Percentiles rank a stretch among this genome's conserved stretches.
Conservation (phyloP, 2,113 vertebrate genomes). For the Datnioides undecimradiatus region DNA sequence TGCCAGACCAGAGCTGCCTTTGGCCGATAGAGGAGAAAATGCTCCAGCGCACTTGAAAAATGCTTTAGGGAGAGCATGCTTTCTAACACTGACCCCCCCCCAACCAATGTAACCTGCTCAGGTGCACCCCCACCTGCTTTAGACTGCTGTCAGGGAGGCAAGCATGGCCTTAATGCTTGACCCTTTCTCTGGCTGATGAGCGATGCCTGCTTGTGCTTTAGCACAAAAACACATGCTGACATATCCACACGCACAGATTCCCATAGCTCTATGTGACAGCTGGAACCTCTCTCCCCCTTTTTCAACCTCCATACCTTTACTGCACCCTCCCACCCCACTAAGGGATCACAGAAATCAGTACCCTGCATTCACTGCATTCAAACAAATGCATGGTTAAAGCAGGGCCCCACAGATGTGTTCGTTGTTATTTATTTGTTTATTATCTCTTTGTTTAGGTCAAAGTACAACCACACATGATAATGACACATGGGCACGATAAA, state of each 20-base stretch:
- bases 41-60: slow-evolving; percentile 80
- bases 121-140: slow-evolving; percentile 34
- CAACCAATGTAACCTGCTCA: slow-evolving; percentile 26
- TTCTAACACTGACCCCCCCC: slow-evolving; percentile 33
- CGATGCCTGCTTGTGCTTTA: slow-evolving; percentile 39
- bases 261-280: slow-evolving; percentile 65
- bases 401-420: slow-evolving; percentile 13
- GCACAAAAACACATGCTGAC: slow-evolving; percentile 35
- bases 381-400: slow-evolving; percentile 6
- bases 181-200: slow-evolving; percentile 61
- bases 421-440: slow-evolving; percentile 35
- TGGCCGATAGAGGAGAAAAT: slow-evolving; percentile 54
- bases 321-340: not conserved
- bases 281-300: slow-evolving; percentile 26
- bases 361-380: slow-evolving; percentile 43
- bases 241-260: slow-evolving; percentile 27
- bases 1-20: slow-evolving; percentile 52
- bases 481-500: not conserved
- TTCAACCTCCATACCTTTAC: slow-evolving; percentile 14
- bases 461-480: not conserved
- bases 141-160: slow-evolving; percentile 56
- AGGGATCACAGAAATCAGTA: slow-evolving; percentile 43
- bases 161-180: slow-evolving; percentile 65
- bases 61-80: slow-evolving; percentile 50
- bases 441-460: not conserved